Conservation (phyloP, 2,888 invertebrate genomes). For the Eupsilia transversa region DNA sequence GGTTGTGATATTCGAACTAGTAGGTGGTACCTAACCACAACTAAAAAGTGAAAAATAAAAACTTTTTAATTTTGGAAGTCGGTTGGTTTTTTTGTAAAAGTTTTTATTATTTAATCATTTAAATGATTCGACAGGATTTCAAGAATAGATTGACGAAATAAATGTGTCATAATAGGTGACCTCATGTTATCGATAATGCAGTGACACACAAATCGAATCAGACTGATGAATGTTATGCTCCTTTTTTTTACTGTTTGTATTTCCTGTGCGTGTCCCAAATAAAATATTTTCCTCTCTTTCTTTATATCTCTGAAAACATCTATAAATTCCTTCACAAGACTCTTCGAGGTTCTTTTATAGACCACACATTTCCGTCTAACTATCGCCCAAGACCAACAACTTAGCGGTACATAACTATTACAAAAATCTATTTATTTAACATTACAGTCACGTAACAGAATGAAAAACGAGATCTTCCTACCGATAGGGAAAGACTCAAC, state of each 20-base stretch:
- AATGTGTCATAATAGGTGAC: too few species aligned
- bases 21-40: too few species aligned
- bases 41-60: too few species aligned
- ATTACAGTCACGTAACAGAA: conserved; percentile 50
- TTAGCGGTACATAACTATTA: conserved; percentile 2
- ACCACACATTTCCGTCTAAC: neutral
- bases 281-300: too few species aligned
- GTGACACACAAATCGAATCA: too few species aligned
- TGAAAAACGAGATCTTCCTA: conserved; percentile 42
- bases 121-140: neutral
- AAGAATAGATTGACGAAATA: neutral
- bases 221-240: neutral
- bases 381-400: conserved; percentile 10
- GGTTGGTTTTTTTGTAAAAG: too few species aligned
- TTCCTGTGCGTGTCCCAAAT: too few species aligned
- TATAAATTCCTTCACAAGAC: neutral
- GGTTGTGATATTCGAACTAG: too few species aligned
- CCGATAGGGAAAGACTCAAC: conserved; percentile 20
- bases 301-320: neutral
- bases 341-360: conserved; percentile 6
- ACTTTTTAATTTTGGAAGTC: too few species aligned
- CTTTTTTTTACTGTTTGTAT: too few species aligned
- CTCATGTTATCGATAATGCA: neutral
- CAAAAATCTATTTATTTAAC: conserved; percentile 12
- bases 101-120: too few species aligned